These are phyloP conservation scores for Rhinichthys osculus DNA, from an alignment of 2,797 vertebrate genomes.

Conservation along the genomic window DNA sequence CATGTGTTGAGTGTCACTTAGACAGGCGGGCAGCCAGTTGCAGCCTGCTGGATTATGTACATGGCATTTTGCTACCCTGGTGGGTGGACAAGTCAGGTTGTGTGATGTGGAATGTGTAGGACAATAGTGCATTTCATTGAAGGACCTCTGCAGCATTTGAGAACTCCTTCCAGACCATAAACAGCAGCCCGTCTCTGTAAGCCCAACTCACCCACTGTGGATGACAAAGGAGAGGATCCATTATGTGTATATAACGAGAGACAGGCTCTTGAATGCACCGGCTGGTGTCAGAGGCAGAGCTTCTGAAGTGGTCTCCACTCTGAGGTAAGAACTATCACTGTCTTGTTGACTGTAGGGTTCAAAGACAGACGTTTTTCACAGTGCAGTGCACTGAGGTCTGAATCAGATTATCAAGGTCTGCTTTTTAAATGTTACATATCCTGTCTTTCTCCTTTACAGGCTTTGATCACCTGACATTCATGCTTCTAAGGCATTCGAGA, in stretches of 20 bases:
- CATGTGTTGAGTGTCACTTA: constrained; percentile 28
- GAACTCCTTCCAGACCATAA: constrained; percentile 22
- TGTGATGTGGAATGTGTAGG: constrained; percentile 46
- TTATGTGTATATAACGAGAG: constrained; percentile 32
- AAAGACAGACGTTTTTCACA: constrained; percentile 6
- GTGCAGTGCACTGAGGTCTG: background rate
- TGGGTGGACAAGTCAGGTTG: constrained; percentile 52
- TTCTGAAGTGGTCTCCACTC: constrained; percentile 27
- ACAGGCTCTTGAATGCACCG: background rate
- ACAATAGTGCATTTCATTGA: constrained; percentile 57
- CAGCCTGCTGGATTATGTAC: constrained; percentile 39
- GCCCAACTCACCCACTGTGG: constrained; percentile 1
- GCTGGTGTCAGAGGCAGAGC: constrained; percentile 3
- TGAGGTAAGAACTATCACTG: constrained; percentile 54
- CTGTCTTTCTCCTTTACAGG: constrained; percentile 17
- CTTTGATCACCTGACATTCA: constrained; percentile 49
- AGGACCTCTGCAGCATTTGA: constrained; percentile 50
- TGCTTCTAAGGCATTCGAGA: constrained; percentile 30
- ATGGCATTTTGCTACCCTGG: constrained; percentile 46
- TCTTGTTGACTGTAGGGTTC: background rate
- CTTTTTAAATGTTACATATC: constrained; percentile 33
- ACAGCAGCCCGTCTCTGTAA: constrained; percentile 29
- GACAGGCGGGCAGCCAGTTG: constrained; percentile 22
- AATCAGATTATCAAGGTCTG: constrained; percentile 29
- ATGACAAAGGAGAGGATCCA: constrained; percentile 25